Evolutionary conservation across 2,888 invertebrate genomes (phyloP).

Genomic region (Bimastos eiseni): DNA sequence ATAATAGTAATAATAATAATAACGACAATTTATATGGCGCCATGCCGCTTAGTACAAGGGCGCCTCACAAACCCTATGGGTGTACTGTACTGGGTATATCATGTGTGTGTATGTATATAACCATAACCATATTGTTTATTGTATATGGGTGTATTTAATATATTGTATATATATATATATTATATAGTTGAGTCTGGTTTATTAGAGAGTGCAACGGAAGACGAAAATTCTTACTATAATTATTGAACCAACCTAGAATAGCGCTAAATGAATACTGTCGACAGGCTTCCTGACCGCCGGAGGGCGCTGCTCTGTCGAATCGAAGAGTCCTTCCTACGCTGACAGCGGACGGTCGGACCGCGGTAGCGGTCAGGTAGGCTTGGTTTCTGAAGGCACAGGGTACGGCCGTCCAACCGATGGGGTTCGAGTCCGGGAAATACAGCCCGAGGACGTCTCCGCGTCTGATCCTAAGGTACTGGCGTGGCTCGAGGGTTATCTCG

Average conservation of each 20-base stretch:
- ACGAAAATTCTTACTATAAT: neutral
- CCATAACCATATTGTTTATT: no score
- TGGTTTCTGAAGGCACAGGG: constrained; percentile 43
- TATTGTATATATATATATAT: no score
- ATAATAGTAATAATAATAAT: no score
- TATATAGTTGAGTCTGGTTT: no score
- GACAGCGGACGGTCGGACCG: neutral
- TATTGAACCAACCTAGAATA: constrained; percentile 39
- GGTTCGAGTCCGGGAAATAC: constrained; percentile 43
- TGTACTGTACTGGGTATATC: no score
- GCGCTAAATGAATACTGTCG: constrained; percentile 46
- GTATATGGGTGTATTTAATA: no score
- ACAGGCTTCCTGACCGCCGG: constrained; percentile 34
- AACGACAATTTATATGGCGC: no score
- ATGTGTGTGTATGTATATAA: no score
- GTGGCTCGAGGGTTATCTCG: constrained; percentile 31
- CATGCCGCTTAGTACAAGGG: no score
- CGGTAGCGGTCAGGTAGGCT: neutral
- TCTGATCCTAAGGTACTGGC: constrained; percentile 35
- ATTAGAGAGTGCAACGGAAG: no score
- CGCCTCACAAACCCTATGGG: no score
- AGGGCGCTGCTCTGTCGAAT: constrained; percentile 31
- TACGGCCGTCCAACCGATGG: constrained; percentile 43
- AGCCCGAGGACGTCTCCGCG: constrained; percentile 44
- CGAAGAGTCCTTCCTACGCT: constrained; percentile 36